Evolutionary conservation across 2,797 vertebrate species (phyloP).

Genomic region (Epinephelus coioides): DNA sequence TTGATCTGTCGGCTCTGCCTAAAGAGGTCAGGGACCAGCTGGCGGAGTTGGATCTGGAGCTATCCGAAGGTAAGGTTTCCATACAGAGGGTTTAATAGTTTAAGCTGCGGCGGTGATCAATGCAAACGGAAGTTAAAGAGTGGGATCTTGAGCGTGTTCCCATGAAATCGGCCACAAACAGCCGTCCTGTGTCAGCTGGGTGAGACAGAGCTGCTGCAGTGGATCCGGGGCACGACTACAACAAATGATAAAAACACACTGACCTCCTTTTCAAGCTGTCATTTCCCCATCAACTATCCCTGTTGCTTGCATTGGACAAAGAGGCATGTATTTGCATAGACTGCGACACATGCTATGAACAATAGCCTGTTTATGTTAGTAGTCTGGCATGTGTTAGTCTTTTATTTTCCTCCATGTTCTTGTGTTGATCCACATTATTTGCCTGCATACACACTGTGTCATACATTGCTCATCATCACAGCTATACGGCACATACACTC

Average conservation of each 20-base stretch:
- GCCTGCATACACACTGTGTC: background rate
- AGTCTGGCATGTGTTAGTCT: background rate
- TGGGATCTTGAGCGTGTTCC: background rate
- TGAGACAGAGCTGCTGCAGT: constrained; percentile 59
- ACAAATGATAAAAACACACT: constrained; percentile 61
- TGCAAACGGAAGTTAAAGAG: background rate
- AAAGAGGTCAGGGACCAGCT: constrained; percentile 96
- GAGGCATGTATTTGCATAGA: background rate
- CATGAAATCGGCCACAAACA: background rate
- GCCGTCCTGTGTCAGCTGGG: constrained; percentile 38
- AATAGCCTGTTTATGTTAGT: background rate
- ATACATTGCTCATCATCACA: constrained; percentile 21
- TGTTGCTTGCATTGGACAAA: background rate
- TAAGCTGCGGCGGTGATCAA: background rate
- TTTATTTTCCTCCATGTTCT: background rate
- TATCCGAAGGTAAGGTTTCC: constrained; percentile 91
- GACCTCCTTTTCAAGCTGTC: constrained; percentile 63
- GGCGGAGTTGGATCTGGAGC: constrained; percentile 97
- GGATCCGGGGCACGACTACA: constrained; percentile 54
- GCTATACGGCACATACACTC: constrained; percentile 16
- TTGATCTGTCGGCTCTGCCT: constrained; percentile 90
- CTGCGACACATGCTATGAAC: background rate
- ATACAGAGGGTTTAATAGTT: background rate
- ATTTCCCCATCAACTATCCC: constrained; percentile 12
- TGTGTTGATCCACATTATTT: constrained; percentile 9